Conservation (phyloP, 2,888 invertebrate species). For the Limnephilus marmoratus region DNA sequence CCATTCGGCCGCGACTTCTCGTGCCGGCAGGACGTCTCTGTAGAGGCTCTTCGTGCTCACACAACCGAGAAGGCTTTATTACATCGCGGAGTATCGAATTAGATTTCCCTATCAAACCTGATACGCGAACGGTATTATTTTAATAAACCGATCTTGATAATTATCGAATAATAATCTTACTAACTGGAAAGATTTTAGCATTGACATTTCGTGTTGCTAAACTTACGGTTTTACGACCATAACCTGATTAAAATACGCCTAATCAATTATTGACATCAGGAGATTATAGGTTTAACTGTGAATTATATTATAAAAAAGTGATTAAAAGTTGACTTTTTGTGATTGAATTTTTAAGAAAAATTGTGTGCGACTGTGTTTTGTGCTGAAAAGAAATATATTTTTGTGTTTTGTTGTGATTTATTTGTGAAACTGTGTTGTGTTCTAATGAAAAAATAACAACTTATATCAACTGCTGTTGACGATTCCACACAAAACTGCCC, state of each 20-base stretch:
- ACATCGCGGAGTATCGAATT: background rate
- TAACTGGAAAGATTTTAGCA: background rate
- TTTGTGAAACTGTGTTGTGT: conserved; percentile 19
- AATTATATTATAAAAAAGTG: background rate
- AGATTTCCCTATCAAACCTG: background rate
- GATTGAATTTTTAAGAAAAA: background rate
- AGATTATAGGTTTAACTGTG: background rate
- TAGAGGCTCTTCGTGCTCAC: background rate
- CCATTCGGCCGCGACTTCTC: conserved; percentile 31
- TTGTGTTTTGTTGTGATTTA: conserved; percentile 9
- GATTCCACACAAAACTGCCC: background rate
- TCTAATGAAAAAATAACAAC: background rate
- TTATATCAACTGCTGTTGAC: background rate
- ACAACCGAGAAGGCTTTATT: background rate
- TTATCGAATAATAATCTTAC: background rate
- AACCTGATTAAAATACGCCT: background rate
- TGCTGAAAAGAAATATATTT: conserved; percentile 14
- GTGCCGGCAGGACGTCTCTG: conserved; percentile 20
- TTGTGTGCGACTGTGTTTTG: conserved; percentile 4
- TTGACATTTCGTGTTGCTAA: background rate
- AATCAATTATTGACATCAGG: background rate
- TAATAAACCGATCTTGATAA: background rate
- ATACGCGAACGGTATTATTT: background rate
- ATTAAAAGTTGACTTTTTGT: background rate
- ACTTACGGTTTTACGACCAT: background rate